Evolutionary conservation across 2,888 invertebrate species (phyloP).

Genomic region (Hecatera dysodea): DNA sequence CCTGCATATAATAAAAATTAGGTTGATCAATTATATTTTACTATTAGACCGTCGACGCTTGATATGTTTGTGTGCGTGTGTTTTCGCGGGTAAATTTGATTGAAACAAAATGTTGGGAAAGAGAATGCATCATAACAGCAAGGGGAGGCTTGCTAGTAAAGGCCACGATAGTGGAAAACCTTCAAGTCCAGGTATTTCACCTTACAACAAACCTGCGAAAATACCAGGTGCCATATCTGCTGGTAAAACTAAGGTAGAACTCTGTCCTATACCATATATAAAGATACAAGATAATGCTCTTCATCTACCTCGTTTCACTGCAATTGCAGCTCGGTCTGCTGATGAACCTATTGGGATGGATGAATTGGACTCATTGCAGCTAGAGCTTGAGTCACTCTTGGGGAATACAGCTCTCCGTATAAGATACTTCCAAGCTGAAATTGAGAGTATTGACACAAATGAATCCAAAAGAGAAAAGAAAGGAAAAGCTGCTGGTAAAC

Average conservation of each 20-base stretch:
- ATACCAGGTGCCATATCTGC: constrained; percentile 83
- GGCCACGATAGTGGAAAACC: constrained; percentile 88
- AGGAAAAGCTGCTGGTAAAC: constrained; percentile 89
- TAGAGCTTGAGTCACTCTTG: constrained; percentile 96
- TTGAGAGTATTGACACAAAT: constrained; percentile 92
- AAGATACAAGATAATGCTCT: constrained; percentile 93
- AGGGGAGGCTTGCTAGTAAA: constrained; percentile 88
- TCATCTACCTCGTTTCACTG: constrained; percentile 92
- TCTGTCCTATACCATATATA: constrained; percentile 92
- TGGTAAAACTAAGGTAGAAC: constrained; percentile 85
- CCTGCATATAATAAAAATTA: constrained; percentile 38
- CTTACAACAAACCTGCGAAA: constrained; percentile 87
- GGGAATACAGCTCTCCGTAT: constrained; percentile 95
- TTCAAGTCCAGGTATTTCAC: constrained; percentile 87
- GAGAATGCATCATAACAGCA: constrained; percentile 89
- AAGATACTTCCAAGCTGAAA: constrained; percentile 94
- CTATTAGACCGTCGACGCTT: constrained; percentile 42
- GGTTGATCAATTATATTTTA: constrained; percentile 28
- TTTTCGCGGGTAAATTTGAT: constrained; percentile 85
- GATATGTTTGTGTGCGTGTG: constrained; percentile 69
- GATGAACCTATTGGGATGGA: constrained; percentile 96
- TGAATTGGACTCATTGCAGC: constrained; percentile 96
- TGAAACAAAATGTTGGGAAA: constrained; percentile 85
- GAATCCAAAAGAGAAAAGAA: constrained; percentile 89
- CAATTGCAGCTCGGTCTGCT: constrained; percentile 92